phyloP scores from a whole-genome alignment of 2,888 invertebrate genomes.

The Oscheius sp. region DNA sequence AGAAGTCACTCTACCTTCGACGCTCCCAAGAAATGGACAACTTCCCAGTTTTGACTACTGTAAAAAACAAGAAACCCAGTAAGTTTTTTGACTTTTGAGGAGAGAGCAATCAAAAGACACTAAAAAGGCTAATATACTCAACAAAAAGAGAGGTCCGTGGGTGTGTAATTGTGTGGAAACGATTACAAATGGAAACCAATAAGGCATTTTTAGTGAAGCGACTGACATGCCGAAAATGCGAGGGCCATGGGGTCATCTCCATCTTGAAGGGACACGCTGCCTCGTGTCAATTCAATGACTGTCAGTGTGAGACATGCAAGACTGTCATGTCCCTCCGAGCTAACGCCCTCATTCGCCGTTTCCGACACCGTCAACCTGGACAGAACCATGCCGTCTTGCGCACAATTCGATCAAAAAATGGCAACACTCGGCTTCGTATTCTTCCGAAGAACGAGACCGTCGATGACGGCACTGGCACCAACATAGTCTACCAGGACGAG shows the following conservation, averaged over 20 bases:
- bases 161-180: no score
- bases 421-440: conserved; percentile 58
- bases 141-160: no score
- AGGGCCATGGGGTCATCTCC: conserved; percentile 62
- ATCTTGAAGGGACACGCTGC: conserved; percentile 67
- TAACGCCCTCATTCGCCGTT: conserved; percentile 63
- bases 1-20: conserved; percentile 1
- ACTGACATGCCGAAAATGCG: conserved; percentile 67
- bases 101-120: background rate
- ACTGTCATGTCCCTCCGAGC: conserved; percentile 64
- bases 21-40: conserved; percentile 5
- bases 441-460: conserved; percentile 42
- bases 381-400: conserved; percentile 52
- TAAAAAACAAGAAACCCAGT: conserved; percentile 22
- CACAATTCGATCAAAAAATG: conserved; percentile 58
- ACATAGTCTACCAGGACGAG: conserved; percentile 39
- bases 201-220: conserved; percentile 51
- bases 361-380: conserved; percentile 59
- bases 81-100: background rate
- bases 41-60: conserved; percentile 5
- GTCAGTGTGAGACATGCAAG: conserved; percentile 59
- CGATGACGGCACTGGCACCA: conserved; percentile 32
- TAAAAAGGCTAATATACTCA: no score
- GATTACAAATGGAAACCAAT: no score
- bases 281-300: conserved; percentile 63